Evolutionary conservation across 2,888 invertebrate species (phyloP).

Genomic region (Heteromyza rotundicornis): DNA sequence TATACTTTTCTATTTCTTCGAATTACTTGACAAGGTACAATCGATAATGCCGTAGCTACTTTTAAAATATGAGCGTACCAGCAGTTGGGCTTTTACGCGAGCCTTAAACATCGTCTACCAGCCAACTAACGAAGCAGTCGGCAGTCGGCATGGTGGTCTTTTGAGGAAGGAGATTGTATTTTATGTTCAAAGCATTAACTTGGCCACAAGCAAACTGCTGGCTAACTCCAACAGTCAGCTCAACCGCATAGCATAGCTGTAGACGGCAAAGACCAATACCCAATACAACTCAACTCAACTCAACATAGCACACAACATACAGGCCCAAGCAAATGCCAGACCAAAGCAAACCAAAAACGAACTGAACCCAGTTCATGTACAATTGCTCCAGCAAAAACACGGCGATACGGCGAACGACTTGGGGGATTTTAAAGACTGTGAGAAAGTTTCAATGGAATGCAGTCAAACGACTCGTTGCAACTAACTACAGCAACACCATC

Average conservation of each 20-base stretch:
- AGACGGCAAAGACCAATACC: too few relatives aligned
- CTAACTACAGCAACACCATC: constrained; percentile 30
- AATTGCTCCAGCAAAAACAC: neutral
- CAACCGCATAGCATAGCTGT: neutral
- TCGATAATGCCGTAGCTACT: too few relatives aligned
- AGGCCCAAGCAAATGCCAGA: constrained; percentile 16
- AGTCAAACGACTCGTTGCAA: constrained; percentile 53
- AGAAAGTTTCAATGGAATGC: constrained; percentile 63
- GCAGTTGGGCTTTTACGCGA: constrained; percentile 9
- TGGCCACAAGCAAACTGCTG: constrained; percentile 16
- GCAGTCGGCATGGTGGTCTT: constrained; percentile 15
- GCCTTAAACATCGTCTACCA: neutral
- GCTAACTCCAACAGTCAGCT: constrained; percentile 8
- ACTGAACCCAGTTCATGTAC: constrained; percentile 9
- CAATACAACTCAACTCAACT: too few relatives aligned
- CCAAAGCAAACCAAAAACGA: constrained; percentile 21
- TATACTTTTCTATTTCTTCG: too few relatives aligned
- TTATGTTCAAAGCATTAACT: constrained; percentile 16
- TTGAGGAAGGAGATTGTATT: constrained; percentile 21
- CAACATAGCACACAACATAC: neutral
- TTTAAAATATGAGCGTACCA: neutral
- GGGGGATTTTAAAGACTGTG: constrained; percentile 52
- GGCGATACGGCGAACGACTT: constrained; percentile 16
- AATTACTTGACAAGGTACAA: too few relatives aligned
- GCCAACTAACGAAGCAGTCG: neutral